Base-by-base conservation (phyloP, 2,888 invertebrate species). In the Laspeyria flexula region DNA sequence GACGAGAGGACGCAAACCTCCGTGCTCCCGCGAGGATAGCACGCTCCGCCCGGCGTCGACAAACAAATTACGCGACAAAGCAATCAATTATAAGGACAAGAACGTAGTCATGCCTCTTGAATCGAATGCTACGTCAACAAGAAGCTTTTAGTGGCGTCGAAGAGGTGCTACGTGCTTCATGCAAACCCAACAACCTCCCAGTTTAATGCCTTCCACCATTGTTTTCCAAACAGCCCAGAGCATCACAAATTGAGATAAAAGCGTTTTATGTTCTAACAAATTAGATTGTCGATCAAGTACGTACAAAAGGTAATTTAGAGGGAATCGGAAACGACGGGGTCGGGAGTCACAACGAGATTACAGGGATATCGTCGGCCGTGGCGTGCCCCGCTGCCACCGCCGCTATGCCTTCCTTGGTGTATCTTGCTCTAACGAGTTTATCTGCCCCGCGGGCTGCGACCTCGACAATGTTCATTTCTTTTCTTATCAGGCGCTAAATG, bases 31-130 rank as follows among this genome's bases (percentile, higher is more conserved):
- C 75, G 90, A 88, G 90, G 77, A 81, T 80, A 65, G 73, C 71
- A 63, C 80, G 71, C 78, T 75, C 68, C 75, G 67, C 75, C 72
- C 80, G 81, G 69, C 81, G 83, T 79, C 79, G 78, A 77, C 90
- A 91, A 92, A 92, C 90, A 92, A 92, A 92, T 92, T 92, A 91
- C 85, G 85, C 86, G 89, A 91, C 92, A 91, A 90, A 90, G 91
- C 91, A 91, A 92, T 91, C 91, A 92, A 92, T 91, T 92, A 90
- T 82, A 86, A 88, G 86, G 86, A 88, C 88, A 86, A 85, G 85
- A 84, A 80, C 85, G 83, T 81, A 83, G 86, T 80, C 75, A 81
- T 73, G 83, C 81, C 85, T 81, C 89, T 90, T 79, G 78, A 90
- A 86, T 85, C 83, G 88, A 90, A 90, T 85, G 89, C 81, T 91